A percentile compares a stretch with the other conserved stretches of the same genome.
Evolutionary conservation across 2,888 invertebrate genomes (phyloP).

Genomic region (Aproaerema taeniolella): DNA sequence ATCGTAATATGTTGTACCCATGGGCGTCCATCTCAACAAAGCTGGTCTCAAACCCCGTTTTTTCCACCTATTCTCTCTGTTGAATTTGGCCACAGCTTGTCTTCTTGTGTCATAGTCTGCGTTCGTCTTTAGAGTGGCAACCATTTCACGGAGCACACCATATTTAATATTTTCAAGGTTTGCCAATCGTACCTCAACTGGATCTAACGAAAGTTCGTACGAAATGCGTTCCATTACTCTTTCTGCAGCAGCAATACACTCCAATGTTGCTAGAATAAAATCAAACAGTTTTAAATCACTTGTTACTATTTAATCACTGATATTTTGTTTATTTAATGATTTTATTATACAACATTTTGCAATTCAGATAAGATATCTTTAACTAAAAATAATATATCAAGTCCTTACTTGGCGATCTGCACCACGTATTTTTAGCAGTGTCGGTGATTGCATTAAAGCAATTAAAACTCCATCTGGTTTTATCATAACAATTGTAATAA

Average conservation of each 20-base stretch:
- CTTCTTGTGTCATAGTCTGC: slow-evolving; percentile 58
- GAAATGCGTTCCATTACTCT: slow-evolving; percentile 79
- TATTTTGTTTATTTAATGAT: too few relatives aligned
- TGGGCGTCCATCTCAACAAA: slow-evolving; percentile 74
- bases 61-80: slow-evolving; percentile 82
- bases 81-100: slow-evolving; percentile 59
- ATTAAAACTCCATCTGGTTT: slow-evolving; percentile 34
- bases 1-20: slow-evolving; percentile 64
- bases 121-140: slow-evolving; percentile 54
- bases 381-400: neutral
- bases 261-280: slow-evolving; percentile 28
- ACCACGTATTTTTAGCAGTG: slow-evolving; percentile 42
- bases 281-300: too few relatives aligned
- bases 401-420: slow-evolving; percentile 42
- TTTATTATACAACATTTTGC: too few relatives aligned
- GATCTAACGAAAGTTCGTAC: slow-evolving; percentile 62
- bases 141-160: slow-evolving; percentile 51
- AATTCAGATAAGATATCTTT: too few relatives aligned
- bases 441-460: slow-evolving; percentile 38
- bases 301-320: too few relatives aligned
- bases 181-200: slow-evolving; percentile 57
- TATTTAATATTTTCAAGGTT: slow-evolving; percentile 41
- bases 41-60: slow-evolving; percentile 70
- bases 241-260: slow-evolving; percentile 45
- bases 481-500: slow-evolving; percentile 46